phyloP scores from a whole-genome alignment of 2,888 invertebrate genomes.

The Heliconius cydno region DNA sequence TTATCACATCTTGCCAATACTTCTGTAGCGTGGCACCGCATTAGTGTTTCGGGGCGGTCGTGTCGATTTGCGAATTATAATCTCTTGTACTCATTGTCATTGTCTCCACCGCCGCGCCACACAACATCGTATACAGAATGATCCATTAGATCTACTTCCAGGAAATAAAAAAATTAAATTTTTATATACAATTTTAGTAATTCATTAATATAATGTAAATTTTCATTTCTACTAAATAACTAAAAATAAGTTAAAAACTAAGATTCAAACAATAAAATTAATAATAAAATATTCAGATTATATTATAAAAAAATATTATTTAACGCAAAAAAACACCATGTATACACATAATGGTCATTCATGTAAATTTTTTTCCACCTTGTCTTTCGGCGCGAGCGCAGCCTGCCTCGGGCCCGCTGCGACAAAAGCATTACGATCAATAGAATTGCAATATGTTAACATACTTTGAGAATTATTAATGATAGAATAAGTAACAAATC shows the following conservation, averaged over 20 bases:
- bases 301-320: not conserved
- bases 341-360: constrained; percentile 69
- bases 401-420: constrained; percentile 63
- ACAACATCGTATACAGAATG: constrained; percentile 57
- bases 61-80: constrained; percentile 69
- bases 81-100: constrained; percentile 59
- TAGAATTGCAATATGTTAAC: constrained; percentile 46
- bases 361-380: constrained; percentile 72
- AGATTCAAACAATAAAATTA: not conserved
- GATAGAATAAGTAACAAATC: constrained; percentile 45
- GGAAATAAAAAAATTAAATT: not conserved
- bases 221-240: not conserved
- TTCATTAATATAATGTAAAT: not conserved
- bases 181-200: not conserved
- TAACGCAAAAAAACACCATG: constrained; percentile 52
- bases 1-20: constrained; percentile 40
- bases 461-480: constrained; percentile 57
- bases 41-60: constrained; percentile 46
- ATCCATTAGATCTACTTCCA: not conserved
- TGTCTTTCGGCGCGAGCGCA: constrained; percentile 58
- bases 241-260: not conserved
- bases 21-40: constrained; percentile 47
- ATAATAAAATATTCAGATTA: not conserved
- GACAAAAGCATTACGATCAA: constrained; percentile 69
- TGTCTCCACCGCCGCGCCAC: constrained; percentile 54